Base-by-base conservation (phyloP, 2,888 invertebrate species). In the Tiliacea citrago region DNA sequence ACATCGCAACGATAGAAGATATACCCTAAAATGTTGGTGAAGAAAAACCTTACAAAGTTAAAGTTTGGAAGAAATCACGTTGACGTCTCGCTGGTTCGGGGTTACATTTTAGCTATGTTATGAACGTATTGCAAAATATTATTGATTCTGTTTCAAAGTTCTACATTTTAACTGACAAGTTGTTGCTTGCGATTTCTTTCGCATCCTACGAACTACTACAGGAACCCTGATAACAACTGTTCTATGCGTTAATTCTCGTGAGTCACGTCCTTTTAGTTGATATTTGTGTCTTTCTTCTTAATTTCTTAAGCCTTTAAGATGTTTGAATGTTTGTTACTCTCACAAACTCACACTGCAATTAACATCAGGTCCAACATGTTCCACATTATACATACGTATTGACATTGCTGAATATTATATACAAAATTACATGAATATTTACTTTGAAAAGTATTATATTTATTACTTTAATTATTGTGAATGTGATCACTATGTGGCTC, bases 61-160 rank as follows among this genome's bases (percentile, higher is more conserved):
- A 60, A 61, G 67, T 68, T 75, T n/a, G 6, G 6, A 66, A 75
- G 35, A 62, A 62, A 62, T 68, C 68, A 42, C 74, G 66, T 74
- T 60, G 51, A 12, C 9, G 2, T 74, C n/a, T 35, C 55, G 10
- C 18, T 21, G 13, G 7, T 42, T n/a, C 13, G n/a, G 53, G n/a
- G 47, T 35, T 60, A 18, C 5, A 45, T 60, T 67, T 42, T 29
- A 29, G 49, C 13, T 13, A 29, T 9, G 13, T 57, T 49, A 24
- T 35, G 13, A 73, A 63, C 12, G 39, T 21, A 47, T 39, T 21
- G 29, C 16, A 29, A 51, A 45, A 63, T 47, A 13, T 21, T 63
- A 29, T 58, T 58, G 42, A 49, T 57, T 62, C 2, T 7, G 24
- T 61, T 51, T 61, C 18, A 16, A 51, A 35, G 8, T 29, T 29